Evolutionary conservation across 2,888 invertebrate species (phyloP).

Genomic region (Phaedon cochleariae): DNA sequence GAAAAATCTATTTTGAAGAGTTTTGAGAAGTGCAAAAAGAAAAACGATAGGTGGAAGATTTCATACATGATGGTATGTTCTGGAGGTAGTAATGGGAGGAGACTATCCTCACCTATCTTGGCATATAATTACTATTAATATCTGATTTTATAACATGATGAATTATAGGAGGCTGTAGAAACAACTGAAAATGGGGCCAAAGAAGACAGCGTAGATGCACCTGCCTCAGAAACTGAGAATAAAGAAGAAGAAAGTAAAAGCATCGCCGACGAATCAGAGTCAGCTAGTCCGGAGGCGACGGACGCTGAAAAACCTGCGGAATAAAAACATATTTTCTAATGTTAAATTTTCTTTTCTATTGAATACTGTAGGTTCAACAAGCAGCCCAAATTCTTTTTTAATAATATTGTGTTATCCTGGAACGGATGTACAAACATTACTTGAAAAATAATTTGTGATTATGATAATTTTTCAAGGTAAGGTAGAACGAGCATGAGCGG

Average conservation of each 20-base stretch:
- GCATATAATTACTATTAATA: no score
- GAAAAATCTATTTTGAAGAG: no score
- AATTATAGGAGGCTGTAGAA: slow-evolving; percentile 45
- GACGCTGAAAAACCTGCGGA: slow-evolving; percentile 56
- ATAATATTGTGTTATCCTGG: slow-evolving; percentile 37
- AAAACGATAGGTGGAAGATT: no score
- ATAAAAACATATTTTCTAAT: slow-evolving; percentile 50
- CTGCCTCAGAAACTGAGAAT: slow-evolving; percentile 53
- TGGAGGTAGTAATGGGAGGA: no score
- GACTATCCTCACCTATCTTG: no score
- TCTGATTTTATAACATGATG: no score
- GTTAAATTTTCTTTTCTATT: slow-evolving; percentile 46
- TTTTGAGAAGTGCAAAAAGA: no score
- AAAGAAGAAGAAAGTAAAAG: slow-evolving; percentile 51
- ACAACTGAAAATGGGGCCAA: slow-evolving; percentile 60
- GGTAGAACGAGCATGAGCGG: slow-evolving; percentile 36
- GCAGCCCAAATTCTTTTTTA: slow-evolving; percentile 40
- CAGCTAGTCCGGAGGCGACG: slow-evolving; percentile 49
- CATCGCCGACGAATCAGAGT: slow-evolving; percentile 46
- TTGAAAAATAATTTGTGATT: slow-evolving; percentile 40
- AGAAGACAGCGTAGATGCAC: slow-evolving; percentile 56
- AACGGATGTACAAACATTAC: slow-evolving; percentile 35
- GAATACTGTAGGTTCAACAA: slow-evolving; percentile 53
- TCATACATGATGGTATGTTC: no score
- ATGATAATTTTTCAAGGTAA: slow-evolving; percentile 29